Base-by-base conservation (phyloP, 2,797 vertebrate genomes). In the Calcarius lapponicus region DNA sequence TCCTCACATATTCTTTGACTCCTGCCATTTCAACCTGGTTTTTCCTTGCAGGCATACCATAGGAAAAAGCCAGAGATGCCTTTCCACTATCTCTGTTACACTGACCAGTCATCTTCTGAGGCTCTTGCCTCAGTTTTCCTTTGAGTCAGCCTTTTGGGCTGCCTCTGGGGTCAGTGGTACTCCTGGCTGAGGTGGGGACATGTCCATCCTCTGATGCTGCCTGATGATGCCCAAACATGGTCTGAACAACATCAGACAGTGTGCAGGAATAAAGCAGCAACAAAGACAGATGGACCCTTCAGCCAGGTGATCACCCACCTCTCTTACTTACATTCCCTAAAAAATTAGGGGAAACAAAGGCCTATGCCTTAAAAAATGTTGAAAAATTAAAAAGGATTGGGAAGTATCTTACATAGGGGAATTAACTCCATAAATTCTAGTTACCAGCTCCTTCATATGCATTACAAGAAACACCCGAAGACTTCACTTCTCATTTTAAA, bases 41-140 rank as follows among this genome's bases (percentile, higher is more conserved):
- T 16, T 56, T 10, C 32, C 45, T 65, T 2, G 1, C 11, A 40
- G 17, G 7, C 8, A 26, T 21, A 20, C 1, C 10, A 58, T 0
- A 79, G 18, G 28, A 60, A 79, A 51, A 79, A 70, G 43, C 34
- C 67, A 75, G 18, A 61, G 43, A 31, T 64, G 25, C 15, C 54
- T 43, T 84, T n/a, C 34, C 15, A n/a, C 29, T 45, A 29, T 16
- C 38, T 92, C 20, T 57, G 26, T 42, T 51, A 54, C 19, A 62
- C 9, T 28, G 36, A 38, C 17, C 28, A 89, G 8, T 14, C 22
- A 74, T 13, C 12, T 57, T 42, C 32, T 13, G 15, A 26, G 20
- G 22, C 10, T 71, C 21, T 67, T 67, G 21, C 18, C 60, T 78
- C n/a, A 36, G 0, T 62, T 25, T 89, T 25, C 34, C 16, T 51